A percentile compares a stretch with the other conserved stretches of the same genome.
phyloP scores from a whole-genome alignment of 2,113 vertebrate genomes.

The Rhinoderma darwinii region DNA sequence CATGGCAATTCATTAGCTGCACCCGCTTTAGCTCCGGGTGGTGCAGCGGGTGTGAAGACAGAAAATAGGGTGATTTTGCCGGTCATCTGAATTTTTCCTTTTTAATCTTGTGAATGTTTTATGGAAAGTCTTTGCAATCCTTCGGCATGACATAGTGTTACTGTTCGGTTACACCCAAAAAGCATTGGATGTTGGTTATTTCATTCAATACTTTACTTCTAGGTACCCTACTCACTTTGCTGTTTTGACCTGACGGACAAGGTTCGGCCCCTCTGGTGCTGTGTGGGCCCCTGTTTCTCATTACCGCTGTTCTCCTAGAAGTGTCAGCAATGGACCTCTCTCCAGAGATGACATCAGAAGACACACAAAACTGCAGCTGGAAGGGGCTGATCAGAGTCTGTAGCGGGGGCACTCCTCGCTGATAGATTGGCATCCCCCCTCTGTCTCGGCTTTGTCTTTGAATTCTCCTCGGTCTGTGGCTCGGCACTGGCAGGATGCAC shows the following conservation, averaged over 20 bases:
- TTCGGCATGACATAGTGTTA: conserved; percentile 2
- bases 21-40: background rate
- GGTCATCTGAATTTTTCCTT: background rate
- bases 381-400: background rate
- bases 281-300: background rate
- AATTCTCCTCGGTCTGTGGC: conserved; percentile 9
- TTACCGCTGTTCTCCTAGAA: background rate
- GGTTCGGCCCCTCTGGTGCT: background rate
- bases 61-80: background rate
- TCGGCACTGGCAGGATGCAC: background rate
- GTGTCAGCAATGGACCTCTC: background rate
- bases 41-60: background rate
- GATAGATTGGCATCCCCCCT: background rate
- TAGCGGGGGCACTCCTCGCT: background rate
- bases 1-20: background rate
- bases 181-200: background rate
- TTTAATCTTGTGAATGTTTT: background rate
- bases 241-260: background rate
- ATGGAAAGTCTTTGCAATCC: conserved; percentile 46
- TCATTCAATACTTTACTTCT: background rate
- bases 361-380: background rate
- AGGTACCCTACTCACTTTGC: background rate
- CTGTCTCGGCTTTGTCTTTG: conserved; percentile 10
- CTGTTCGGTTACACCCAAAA: conserved; percentile 43
- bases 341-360: background rate